Percentiles rank a stretch among this genome's conserved stretches.
Evolutionary conservation across 2,797 vertebrate species (phyloP).

Genomic region (Rhodeus uyekii): DNA sequence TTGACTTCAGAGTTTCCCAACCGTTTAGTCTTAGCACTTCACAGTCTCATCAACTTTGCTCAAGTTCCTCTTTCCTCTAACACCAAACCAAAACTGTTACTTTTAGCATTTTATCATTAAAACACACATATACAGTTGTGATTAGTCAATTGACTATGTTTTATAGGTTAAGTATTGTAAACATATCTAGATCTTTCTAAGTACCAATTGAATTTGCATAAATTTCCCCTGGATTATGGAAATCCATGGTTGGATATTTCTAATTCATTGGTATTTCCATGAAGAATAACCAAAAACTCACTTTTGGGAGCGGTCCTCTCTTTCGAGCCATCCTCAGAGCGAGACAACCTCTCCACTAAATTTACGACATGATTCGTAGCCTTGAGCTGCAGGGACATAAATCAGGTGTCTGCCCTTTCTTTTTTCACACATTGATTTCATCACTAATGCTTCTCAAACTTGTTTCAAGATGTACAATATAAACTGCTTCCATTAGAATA

Average conservation of each 20-base stretch:
- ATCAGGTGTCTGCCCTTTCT: constrained; percentile 3
- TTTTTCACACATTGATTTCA: neutral
- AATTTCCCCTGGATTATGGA: neutral
- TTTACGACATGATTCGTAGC: constrained; percentile 14
- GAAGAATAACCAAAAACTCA: neutral
- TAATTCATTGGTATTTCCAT: neutral
- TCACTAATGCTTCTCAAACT: constrained; percentile 8
- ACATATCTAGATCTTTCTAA: neutral
- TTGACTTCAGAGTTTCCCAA: neutral
- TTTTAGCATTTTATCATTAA: neutral
- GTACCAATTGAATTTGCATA: neutral
- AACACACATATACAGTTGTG: neutral
- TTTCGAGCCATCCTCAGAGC: neutral
- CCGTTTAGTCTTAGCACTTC: neutral
- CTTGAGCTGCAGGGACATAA: constrained; percentile 9
- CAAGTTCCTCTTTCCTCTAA: neutral
- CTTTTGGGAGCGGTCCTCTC: constrained; percentile 1
- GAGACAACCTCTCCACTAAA: neutral
- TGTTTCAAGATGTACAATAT: neutral
- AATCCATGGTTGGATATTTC: neutral
- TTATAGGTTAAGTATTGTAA: neutral
- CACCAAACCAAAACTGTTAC: neutral
- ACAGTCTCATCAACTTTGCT: neutral
- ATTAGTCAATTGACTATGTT: neutral
- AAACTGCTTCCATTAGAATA: neutral